Percentiles rank a stretch among this genome's conserved stretches.
phyloP scores from a whole-genome alignment of 2,113 vertebrate species.

The Paratilapia polleni region DNA sequence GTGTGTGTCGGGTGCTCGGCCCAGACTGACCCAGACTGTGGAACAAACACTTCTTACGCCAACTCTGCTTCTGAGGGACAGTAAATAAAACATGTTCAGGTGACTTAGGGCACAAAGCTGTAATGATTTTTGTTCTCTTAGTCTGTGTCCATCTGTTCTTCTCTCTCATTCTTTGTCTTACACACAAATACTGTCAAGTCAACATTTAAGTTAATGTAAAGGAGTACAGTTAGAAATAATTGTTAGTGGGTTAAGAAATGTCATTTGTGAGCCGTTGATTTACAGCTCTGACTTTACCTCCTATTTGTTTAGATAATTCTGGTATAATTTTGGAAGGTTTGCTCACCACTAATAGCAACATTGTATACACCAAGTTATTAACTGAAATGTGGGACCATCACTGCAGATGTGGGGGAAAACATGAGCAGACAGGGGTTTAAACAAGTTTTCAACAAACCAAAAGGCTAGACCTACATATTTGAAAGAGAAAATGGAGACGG shows the following conservation, averaged over 20 bases:
- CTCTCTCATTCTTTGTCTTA: background rate
- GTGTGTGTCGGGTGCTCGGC: slow-evolving; percentile 25
- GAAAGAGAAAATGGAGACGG: background rate
- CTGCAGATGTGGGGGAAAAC: no score
- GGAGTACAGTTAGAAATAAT: background rate
- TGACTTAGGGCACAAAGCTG: slow-evolving; percentile 23
- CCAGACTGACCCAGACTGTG: slow-evolving; percentile 38
- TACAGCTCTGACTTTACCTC: no score
- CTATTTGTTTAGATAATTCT: no score
- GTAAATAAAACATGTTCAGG: slow-evolving; percentile 59
- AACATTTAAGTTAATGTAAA: background rate
- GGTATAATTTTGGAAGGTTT: no score
- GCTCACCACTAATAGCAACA: no score
- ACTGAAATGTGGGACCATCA: no score
- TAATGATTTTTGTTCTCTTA: slow-evolving; percentile 17
- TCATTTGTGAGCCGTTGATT: background rate
- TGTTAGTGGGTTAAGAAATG: rapidly evolving
- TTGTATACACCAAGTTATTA: no score
- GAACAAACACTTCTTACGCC: slow-evolving; percentile 33
- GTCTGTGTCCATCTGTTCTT: background rate
- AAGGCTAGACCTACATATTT: background rate
- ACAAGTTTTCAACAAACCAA: background rate
- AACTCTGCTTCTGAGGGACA: slow-evolving; percentile 26
- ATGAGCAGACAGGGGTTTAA: background rate
- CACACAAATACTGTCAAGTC: background rate